Evolutionary conservation across 2,888 invertebrate genomes (phyloP).

Genomic region (Dromius quadrimaculatus): DNA sequence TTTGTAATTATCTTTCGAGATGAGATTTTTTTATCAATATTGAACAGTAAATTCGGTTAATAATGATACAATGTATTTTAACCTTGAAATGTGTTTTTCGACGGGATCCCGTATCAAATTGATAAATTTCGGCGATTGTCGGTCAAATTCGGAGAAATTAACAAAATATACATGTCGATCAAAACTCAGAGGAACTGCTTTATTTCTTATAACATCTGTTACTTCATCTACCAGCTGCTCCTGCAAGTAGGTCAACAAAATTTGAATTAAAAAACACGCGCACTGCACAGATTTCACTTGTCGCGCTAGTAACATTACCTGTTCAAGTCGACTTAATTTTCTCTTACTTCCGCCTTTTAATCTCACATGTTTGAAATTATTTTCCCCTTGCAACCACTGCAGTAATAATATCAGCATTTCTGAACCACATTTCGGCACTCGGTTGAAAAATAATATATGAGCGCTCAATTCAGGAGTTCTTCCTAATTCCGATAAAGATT

Average conservation of each 20-base stretch:
- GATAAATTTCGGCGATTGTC: slow-evolving; percentile 72
- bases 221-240: slow-evolving; percentile 69
- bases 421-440: slow-evolving; percentile 72
- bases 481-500: slow-evolving; percentile 68
- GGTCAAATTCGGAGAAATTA: slow-evolving; percentile 71
- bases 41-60: too few relatives aligned
- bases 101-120: slow-evolving; percentile 73
- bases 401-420: slow-evolving; percentile 72
- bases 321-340: slow-evolving; percentile 62
- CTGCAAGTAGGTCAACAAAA: slow-evolving; percentile 60
- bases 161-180: slow-evolving; percentile 73
- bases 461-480: slow-evolving; percentile 67
- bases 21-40: too few relatives aligned
- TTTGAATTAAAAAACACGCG: slow-evolving; percentile 17
- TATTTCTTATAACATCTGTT: slow-evolving; percentile 67
- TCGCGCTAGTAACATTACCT: slow-evolving; percentile 61
- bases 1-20: too few relatives aligned
- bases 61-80: too few relatives aligned
- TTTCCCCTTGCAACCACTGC: slow-evolving; percentile 71
- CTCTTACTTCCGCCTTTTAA: slow-evolving; percentile 63
- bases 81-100: slow-evolving; percentile 69
- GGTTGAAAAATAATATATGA: slow-evolving; percentile 72
- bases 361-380: slow-evolving; percentile 72
- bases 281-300: slow-evolving; percentile 42
- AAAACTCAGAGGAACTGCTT: slow-evolving; percentile 73